Conservation (phyloP, 2,888 invertebrate species). For the Drosophila neonasuta region DNA sequence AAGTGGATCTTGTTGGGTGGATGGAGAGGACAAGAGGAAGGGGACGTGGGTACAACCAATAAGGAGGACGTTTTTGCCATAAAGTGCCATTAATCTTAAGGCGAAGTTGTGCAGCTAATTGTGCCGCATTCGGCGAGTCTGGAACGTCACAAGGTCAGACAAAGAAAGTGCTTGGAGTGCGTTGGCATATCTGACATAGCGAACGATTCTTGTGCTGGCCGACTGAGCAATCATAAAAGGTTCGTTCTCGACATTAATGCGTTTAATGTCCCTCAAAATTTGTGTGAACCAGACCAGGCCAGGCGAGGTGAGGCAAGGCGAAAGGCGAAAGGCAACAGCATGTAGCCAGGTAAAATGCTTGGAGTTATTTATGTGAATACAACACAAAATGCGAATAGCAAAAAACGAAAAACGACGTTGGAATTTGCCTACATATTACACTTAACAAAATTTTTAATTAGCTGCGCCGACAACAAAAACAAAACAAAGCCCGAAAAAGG, state of each 20-base stretch:
- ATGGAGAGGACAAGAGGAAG: not conserved
- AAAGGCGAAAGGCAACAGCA: conserved; percentile 2
- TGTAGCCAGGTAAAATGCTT: conserved; percentile 40
- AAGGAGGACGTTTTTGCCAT: conserved; percentile 53
- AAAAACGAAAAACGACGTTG: conserved; percentile 21
- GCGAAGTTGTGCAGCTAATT: conserved; percentile 74
- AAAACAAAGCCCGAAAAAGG: conserved; percentile 50
- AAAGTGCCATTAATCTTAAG: conserved; percentile 69
- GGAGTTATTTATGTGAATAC: conserved; percentile 61
- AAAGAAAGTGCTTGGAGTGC: conserved; percentile 10
- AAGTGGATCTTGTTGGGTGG: not conserved
- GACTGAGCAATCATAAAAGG: conserved; percentile 56
- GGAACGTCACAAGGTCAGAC: conserved; percentile 54
- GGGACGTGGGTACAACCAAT: conserved; percentile 48
- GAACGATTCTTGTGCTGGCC: conserved; percentile 26
- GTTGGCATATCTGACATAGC: conserved; percentile 15
- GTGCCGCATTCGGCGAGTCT: conserved; percentile 58
- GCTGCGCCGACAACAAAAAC: conserved; percentile 50
- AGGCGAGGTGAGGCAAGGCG: not conserved
- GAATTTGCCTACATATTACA: conserved; percentile 67
- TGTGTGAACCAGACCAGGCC: conserved; percentile 19
- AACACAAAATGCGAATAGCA: conserved; percentile 2
- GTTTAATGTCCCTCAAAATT: conserved; percentile 56
- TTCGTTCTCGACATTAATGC: conserved; percentile 55
- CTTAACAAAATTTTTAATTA: conserved; percentile 72